Percentiles rank a stretch among this genome's conserved stretches.
phyloP scores from a whole-genome alignment of 2,113 vertebrate species.

The Scomber japonicus region DNA sequence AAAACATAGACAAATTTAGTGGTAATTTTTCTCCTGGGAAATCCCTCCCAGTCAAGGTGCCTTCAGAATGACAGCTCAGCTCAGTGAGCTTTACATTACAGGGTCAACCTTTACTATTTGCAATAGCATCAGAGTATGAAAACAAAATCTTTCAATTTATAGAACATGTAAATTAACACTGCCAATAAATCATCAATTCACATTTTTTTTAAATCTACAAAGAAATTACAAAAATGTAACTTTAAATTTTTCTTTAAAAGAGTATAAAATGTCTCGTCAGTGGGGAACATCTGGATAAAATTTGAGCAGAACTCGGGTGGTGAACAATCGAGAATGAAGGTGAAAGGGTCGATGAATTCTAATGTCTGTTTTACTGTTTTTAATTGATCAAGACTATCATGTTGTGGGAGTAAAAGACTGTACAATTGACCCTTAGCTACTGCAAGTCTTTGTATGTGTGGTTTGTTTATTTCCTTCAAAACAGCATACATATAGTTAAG shows the following conservation, averaged over 20 bases:
- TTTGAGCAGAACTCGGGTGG: constrained; percentile 24
- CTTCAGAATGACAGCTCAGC: constrained; percentile 49
- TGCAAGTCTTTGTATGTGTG: not conserved
- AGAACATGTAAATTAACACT: constrained; percentile 88
- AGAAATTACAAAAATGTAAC: constrained; percentile 93
- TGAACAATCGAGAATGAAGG: constrained; percentile 1
- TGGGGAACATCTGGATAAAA: constrained; percentile 75
- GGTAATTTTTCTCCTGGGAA: constrained; percentile 35
- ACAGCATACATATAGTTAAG: not conserved
- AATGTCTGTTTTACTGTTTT: not conserved
- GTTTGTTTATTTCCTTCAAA: not conserved
- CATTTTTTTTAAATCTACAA: constrained; percentile 89
- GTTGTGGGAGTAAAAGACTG: not conserved
- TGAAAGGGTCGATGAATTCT: constrained; percentile 1
- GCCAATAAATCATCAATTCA: constrained; percentile 82
- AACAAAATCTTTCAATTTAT: constrained; percentile 49
- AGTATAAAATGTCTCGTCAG: constrained; percentile 93
- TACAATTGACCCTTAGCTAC: constrained; percentile 5
- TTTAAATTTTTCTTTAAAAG: constrained; percentile 85
- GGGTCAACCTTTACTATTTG: constrained; percentile 86
- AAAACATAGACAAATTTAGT: constrained; percentile 59
- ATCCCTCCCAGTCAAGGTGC: constrained; percentile 36
- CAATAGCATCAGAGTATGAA: constrained; percentile 50
- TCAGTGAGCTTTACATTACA: constrained; percentile 42
- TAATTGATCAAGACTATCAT: not conserved